phyloP scores from a whole-genome alignment of 2,113 vertebrate species.

The Laterallus jamaicensis region DNA sequence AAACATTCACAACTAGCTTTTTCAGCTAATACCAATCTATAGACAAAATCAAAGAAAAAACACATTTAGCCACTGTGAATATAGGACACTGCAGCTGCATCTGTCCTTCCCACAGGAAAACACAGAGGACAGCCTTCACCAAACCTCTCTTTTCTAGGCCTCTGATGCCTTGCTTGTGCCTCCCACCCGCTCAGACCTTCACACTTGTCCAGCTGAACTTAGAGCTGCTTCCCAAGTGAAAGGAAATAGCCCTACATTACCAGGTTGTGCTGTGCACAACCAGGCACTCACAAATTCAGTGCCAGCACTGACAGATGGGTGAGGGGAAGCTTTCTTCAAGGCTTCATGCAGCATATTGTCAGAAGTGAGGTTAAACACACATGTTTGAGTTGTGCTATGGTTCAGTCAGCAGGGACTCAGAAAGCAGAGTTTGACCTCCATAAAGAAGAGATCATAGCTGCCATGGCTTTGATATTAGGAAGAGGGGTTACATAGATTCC shows the following conservation, averaged over 20 bases:
- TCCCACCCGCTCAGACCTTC: neutral
- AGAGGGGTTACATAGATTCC: neutral
- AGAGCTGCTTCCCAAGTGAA: neutral
- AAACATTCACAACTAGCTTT: neutral
- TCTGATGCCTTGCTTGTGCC: neutral
- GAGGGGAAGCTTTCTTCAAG: neutral
- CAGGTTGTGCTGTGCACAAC: too few relatives aligned
- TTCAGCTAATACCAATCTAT: neutral
- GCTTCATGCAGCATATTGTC: neutral
- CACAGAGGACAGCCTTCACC: neutral
- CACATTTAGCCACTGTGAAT: fast-evolving
- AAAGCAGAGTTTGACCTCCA: neutral
- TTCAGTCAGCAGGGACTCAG: neutral
- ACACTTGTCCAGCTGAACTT: neutral
- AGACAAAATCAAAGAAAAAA: neutral
- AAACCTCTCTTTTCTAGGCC: neutral
- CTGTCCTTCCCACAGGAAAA: neutral
- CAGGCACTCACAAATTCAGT: neutral
- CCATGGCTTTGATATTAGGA: neutral
- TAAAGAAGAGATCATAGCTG: neutral
- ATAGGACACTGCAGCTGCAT: neutral
- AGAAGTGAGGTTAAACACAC: neutral
- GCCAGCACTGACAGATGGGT: neutral
- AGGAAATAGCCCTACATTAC: neutral
- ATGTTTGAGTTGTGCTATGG: neutral